These are phyloP conservation scores for Garra rufa DNA, from an alignment of 2,113 vertebrate species.

Conservation along the genomic window DNA sequence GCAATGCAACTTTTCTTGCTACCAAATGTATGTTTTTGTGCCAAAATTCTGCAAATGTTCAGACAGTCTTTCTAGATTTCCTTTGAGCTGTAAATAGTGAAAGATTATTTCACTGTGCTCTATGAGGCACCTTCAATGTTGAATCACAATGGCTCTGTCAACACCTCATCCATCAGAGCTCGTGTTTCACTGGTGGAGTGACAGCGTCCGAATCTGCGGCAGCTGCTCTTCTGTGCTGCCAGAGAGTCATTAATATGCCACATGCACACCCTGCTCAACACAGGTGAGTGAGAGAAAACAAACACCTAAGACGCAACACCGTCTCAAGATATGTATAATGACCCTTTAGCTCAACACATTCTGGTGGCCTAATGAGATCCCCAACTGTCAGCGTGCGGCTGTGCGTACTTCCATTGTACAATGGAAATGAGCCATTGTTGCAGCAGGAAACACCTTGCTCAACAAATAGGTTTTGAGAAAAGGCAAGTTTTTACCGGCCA, in stretches of 20 bases:
- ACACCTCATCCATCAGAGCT: conserved; percentile 66
- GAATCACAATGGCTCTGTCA: conserved; percentile 57
- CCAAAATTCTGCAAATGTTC: background rate
- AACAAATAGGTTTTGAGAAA: conserved; percentile 64
- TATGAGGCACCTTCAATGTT: conserved; percentile 53
- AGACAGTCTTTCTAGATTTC: conserved; percentile 8
- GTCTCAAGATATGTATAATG: background rate
- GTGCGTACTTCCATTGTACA: conserved; percentile 68
- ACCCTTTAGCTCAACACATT: conserved; percentile 49
- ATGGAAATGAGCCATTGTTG: conserved; percentile 79
- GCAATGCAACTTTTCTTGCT: background rate
- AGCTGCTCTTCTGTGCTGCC: conserved; percentile 12
- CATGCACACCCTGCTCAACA: background rate
- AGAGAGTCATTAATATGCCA: background rate
- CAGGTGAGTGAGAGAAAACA: conserved; percentile 13
- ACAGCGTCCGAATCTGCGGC: background rate
- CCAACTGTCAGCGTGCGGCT: conserved; percentile 67
- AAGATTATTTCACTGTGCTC: conserved; percentile 39
- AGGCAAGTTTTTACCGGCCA: conserved; percentile 55
- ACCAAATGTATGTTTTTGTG: background rate
- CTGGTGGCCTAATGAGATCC: conserved; percentile 70
- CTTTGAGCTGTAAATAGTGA: conserved; percentile 38
- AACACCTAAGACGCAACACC: background rate
- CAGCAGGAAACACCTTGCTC: conserved; percentile 79
- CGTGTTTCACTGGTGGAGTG: conserved; percentile 34